Conservation (phyloP, 2,888 invertebrate species). For the Drosophila nr. fundita region DNA sequence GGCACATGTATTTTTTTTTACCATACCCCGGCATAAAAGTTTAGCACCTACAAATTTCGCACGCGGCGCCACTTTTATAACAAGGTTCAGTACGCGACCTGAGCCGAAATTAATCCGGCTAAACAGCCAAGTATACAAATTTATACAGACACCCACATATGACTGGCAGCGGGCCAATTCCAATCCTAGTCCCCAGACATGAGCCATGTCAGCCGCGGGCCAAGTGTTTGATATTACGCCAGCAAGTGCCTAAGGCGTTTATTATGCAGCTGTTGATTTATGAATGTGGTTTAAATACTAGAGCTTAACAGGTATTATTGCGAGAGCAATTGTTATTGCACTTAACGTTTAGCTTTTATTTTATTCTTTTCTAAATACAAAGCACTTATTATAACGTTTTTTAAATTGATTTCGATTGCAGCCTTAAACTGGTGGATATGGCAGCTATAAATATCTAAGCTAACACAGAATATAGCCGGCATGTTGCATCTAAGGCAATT, state of each 20-base stretch:
- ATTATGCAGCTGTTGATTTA: constrained; percentile 63
- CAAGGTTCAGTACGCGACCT: constrained; percentile 39
- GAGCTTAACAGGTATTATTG: constrained; percentile 19
- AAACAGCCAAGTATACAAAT: constrained; percentile 38
- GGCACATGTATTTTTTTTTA: constrained; percentile 10
- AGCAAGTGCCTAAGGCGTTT: constrained; percentile 60
- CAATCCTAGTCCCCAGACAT: constrained; percentile 33
- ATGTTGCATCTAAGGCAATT: constrained; percentile 74
- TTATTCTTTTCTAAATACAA: neutral
- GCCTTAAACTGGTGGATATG: constrained; percentile 25
- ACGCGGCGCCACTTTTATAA: constrained; percentile 37
- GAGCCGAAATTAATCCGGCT: constrained; percentile 46
- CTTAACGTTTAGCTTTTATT: neutral
- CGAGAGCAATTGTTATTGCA: constrained; percentile 18
- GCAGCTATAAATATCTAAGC: constrained; percentile 12
- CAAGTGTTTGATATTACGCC: constrained; percentile 57
- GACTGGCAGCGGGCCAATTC: constrained; percentile 9
- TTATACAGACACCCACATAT: constrained; percentile 15
- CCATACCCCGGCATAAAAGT: constrained; percentile 25
- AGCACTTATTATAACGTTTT: constrained; percentile 5
- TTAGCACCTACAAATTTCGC: constrained; percentile 46
- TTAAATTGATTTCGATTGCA: constrained; percentile 31
- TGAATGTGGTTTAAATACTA: constrained; percentile 39
- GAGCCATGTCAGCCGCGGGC: constrained; percentile 45
- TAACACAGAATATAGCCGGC: constrained; percentile 7